Conservation (phyloP, 2,113 vertebrate species). For the Myanophis thanlyinensis region DNA sequence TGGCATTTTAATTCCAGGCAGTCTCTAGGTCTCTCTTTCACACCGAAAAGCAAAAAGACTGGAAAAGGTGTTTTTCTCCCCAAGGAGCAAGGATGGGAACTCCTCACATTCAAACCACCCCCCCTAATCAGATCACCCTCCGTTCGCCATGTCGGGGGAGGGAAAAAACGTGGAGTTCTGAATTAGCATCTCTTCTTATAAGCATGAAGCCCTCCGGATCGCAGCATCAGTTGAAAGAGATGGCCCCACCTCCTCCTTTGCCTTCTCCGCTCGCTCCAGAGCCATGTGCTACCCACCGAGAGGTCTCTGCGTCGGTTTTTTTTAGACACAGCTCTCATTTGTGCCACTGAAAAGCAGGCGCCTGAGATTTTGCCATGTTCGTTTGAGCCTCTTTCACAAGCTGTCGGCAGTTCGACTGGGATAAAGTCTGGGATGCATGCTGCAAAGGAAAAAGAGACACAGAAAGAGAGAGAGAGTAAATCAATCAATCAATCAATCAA, state of each 20-base stretch:
- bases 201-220: constrained; percentile 35
- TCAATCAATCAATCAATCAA: too few relatives aligned
- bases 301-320: not conserved
- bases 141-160: not conserved
- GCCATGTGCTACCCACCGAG: constrained; percentile 43
- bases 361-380: not conserved
- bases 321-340: constrained; percentile 20
- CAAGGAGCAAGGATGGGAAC: not conserved
- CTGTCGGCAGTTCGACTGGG: constrained; percentile 16
- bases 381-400: constrained; percentile 4
- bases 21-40: not conserved
- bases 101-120: fast-evolving
- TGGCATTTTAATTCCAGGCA: constrained; percentile 79
- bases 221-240: constrained; percentile 2
- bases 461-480: not conserved
- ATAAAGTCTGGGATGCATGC: not conserved
- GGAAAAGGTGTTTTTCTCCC: constrained; percentile 28
- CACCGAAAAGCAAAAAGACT: constrained; percentile 8
- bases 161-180: constrained; percentile 9
- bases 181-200: constrained; percentile 41
- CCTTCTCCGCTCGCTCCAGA: constrained; percentile 41
- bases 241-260: constrained; percentile 29
- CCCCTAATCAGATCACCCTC: constrained; percentile 8
- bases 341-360: not conserved
- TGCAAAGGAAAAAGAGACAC: constrained; percentile 33